These are phyloP conservation scores for Phengaris arion DNA, from an alignment of 2,888 invertebrate species.

Conservation along the genomic window DNA sequence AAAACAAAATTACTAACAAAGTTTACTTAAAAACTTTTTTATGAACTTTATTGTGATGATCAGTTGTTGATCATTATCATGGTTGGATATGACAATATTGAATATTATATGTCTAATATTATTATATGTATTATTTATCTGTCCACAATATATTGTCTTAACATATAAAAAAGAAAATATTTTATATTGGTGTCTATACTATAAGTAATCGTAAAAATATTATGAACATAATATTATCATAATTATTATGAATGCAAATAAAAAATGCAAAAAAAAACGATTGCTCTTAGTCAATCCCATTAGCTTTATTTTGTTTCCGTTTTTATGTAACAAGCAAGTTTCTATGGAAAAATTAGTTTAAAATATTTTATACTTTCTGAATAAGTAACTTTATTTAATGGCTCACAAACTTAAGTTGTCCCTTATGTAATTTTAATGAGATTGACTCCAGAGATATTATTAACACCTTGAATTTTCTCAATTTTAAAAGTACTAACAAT, in stretches of 20 bases:
- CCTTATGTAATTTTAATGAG: too few species aligned
- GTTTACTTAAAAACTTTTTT: neutral
- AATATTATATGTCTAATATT: neutral
- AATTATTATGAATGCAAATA: neutral
- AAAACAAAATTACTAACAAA: neutral
- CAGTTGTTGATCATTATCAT: neutral
- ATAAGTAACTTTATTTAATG: too few species aligned
- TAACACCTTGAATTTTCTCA: too few species aligned
- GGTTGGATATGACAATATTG: neutral
- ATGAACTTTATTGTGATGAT: neutral
- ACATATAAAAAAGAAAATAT: neutral
- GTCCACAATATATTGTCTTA: neutral
- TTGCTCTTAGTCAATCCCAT: neutral
- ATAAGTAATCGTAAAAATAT: neutral
- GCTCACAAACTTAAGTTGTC: too few species aligned
- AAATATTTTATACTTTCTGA: too few species aligned
- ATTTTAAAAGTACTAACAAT: too few species aligned
- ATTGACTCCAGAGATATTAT: too few species aligned
- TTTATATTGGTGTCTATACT: neutral
- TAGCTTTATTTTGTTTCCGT: neutral
- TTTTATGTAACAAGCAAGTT: neutral
- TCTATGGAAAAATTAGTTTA: too few species aligned
- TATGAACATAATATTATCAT: neutral
- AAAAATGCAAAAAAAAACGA: neutral
- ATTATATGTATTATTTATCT: neutral